These are phyloP conservation scores for Tokudaia tokunoshimensis DNA, from an alignment of 2,797 vertebrate genomes.

Conservation along the genomic window DNA sequence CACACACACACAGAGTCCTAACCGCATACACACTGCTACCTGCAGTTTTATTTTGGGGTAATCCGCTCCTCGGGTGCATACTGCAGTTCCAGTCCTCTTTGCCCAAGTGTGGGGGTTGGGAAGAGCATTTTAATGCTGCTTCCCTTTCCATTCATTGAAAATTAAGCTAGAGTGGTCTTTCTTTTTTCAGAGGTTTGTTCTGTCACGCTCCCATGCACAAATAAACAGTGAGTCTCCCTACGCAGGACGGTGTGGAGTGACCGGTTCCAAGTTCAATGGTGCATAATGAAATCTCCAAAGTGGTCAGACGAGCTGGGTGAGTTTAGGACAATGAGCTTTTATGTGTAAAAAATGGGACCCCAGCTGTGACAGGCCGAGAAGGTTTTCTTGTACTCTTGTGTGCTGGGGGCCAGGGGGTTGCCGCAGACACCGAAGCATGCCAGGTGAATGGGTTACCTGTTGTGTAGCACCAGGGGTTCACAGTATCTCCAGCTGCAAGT, in stretches of 20 bases:
- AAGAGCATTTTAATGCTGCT: neutral
- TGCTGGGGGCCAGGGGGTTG: neutral
- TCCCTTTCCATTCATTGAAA: neutral
- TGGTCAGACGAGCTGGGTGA: conserved; percentile 68
- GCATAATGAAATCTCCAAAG: conserved; percentile 60
- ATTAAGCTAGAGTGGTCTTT: neutral
- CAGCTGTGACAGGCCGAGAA: neutral
- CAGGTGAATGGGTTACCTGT: neutral
- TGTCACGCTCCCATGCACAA: neutral
- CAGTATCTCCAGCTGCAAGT: neutral
- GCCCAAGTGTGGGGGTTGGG: neutral
- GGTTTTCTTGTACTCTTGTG: neutral
- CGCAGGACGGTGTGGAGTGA: neutral
- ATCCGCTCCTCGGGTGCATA: neutral
- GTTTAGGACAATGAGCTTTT: conserved; percentile 75
- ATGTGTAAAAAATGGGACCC: conserved; percentile 41
- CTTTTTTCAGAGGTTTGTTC: neutral
- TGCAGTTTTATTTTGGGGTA: neutral
- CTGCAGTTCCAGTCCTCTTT: neutral
- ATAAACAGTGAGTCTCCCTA: neutral
- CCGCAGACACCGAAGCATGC: neutral
- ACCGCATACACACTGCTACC: neutral
- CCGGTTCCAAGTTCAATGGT: neutral
- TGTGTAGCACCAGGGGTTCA: neutral
- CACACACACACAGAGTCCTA: too few species aligned